A percentile compares a stretch with the other conserved stretches of the same genome.
Evolutionary conservation across 2,797 vertebrate species (phyloP).

Genomic region (Lagorchestes hirsutus): DNA sequence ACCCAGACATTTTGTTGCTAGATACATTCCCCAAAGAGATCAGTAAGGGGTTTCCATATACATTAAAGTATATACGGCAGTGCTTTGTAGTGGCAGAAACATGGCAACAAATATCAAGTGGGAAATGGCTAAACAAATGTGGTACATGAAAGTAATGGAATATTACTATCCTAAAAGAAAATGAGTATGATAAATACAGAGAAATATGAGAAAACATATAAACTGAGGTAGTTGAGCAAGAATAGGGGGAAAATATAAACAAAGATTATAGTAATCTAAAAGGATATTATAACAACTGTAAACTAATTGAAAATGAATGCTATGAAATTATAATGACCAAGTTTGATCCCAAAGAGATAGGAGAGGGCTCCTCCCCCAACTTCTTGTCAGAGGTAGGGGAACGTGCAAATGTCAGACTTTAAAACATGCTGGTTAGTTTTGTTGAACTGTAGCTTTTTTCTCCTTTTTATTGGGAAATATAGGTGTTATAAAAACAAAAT

Average conservation of each 20-base stretch:
- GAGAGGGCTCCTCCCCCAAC: neutral
- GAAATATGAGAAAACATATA: neutral
- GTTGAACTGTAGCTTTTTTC: neutral
- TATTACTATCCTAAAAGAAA: neutral
- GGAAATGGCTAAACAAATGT: neutral
- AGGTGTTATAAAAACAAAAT: neutral
- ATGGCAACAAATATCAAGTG: neutral
- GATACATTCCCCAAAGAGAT: neutral
- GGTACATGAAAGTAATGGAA: neutral
- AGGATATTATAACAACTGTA: neutral
- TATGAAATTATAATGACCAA: neutral
- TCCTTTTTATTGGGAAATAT: neutral
- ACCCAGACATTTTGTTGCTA: neutral
- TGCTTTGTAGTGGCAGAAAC: neutral
- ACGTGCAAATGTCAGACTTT: neutral
- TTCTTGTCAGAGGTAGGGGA: neutral
- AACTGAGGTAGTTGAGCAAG: neutral
- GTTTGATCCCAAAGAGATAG: neutral
- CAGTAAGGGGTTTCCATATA: neutral
- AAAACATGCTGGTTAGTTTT: neutral
- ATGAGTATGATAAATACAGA: neutral
- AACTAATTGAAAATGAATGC: neutral
- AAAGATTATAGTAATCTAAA: neutral
- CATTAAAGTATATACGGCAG: neutral
- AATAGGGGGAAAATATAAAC: neutral